These are phyloP conservation scores for Hexactinellida sp. DNA, from an alignment of 37 sponge, comb jelly and placozoan species.

Conservation along the genomic window DNA sequence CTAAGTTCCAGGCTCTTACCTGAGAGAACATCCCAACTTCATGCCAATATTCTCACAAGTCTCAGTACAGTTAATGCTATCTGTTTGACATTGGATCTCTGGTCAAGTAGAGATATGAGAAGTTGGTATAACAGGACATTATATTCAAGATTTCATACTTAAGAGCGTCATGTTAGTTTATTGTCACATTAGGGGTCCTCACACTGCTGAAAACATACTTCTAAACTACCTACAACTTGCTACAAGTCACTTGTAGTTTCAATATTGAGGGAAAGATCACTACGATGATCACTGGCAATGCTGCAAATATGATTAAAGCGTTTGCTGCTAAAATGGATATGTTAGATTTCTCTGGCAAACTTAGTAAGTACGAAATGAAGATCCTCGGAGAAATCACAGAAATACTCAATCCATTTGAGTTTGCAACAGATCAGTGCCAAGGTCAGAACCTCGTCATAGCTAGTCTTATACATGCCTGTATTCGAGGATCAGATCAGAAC, in stretches of 20 bases:
- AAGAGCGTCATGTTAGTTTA: conserved; percentile 7
- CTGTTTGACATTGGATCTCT: conserved; percentile 18
- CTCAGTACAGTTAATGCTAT: background rate
- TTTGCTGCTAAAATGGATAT: conserved; percentile 5
- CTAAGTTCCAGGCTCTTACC: background rate
- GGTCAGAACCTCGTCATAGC: conserved; percentile 18
- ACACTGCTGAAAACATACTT: conserved; percentile 24
- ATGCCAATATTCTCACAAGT: conserved; percentile 7
- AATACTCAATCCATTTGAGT: conserved; percentile 11
- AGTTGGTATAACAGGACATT: conserved; percentile 17
- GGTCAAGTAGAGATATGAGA: conserved; percentile 25
- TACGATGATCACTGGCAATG: background rate
- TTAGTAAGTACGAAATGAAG: conserved; percentile 12
- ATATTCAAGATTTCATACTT: background rate
- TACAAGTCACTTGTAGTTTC: conserved; percentile 16
- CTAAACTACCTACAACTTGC: background rate
- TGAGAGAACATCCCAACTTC: background rate
- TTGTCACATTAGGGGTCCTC: background rate
- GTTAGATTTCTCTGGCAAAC: conserved; percentile 17
- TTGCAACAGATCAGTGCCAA: conserved; percentile 16
- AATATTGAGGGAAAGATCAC: conserved; percentile 15
- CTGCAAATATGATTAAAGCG: conserved; percentile 17
- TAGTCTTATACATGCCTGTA: background rate
- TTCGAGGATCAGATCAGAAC: conserved; percentile 14
- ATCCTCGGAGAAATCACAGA: background rate